Percentiles rank a stretch among this genome's conserved stretches.
phyloP scores from a whole-genome alignment of 2,113 vertebrate species.

The Mobula birostris region DNA sequence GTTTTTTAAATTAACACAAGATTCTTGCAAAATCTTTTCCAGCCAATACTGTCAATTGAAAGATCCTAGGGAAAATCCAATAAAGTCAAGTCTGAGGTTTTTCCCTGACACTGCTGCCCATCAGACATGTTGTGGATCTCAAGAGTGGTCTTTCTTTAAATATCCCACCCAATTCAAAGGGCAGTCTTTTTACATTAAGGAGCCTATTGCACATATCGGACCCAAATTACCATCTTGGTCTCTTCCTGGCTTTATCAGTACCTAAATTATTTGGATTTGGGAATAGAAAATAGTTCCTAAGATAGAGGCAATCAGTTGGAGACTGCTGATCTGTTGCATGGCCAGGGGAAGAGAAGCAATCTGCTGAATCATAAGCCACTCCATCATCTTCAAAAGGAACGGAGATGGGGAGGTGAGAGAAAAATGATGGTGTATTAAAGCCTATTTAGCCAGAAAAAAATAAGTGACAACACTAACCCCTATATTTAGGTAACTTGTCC shows the following conservation, averaged over 20 bases:
- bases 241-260: no score
- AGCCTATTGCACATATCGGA: no score
- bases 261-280: no score
- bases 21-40: neutral
- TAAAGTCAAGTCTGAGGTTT: neutral
- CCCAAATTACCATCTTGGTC: no score
- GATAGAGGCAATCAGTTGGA: neutral
- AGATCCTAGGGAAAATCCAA: neutral
- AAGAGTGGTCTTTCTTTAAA: no score
- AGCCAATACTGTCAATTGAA: neutral
- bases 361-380: neutral
- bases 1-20: neutral
- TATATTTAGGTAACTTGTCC: neutral
- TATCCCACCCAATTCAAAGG: no score
- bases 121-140: no score
- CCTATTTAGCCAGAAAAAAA: neutral
- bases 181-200: no score
- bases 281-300: no score
- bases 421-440: neutral
- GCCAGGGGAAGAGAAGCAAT: neutral
- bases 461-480: neutral
- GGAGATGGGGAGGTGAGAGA: neutral
- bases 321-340: neutral
- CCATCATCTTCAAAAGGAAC: neutral
- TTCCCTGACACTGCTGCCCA: neutral